phyloP scores from a whole-genome alignment of 1,140 invertebrate species.

The Drosophila orena region DNA sequence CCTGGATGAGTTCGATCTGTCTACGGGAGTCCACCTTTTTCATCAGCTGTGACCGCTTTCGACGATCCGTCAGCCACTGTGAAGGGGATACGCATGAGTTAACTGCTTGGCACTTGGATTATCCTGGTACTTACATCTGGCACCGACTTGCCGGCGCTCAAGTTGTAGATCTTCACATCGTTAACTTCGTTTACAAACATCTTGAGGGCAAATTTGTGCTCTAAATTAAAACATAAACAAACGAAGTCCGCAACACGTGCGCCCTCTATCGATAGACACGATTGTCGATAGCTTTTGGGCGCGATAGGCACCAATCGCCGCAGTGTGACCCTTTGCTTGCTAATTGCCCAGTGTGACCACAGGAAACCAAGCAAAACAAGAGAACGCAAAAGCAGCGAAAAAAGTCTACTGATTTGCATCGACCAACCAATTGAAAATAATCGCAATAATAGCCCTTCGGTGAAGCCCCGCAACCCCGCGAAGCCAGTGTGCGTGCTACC shows the following conservation, averaged over 20 bases:
- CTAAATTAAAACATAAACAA: slow-evolving; percentile 63
- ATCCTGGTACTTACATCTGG: slow-evolving; percentile 92
- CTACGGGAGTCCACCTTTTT: slow-evolving; percentile 96
- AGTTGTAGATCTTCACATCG: slow-evolving; percentile 99
- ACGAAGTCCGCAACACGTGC: slow-evolving; percentile 55
- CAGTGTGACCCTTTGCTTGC: background rate
- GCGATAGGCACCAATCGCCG: background rate
- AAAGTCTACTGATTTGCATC: slow-evolving; percentile 15
- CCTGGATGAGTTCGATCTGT: slow-evolving; percentile 98
- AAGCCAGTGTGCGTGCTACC: slow-evolving; percentile 5
- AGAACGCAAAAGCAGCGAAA: slow-evolving; percentile 30
- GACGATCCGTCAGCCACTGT: slow-evolving; percentile 97
- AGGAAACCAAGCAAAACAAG: slow-evolving; percentile 21
- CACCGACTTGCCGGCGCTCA: slow-evolving; percentile 97
- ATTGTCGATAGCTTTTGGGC: background rate
- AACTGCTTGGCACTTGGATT: slow-evolving; percentile 67
- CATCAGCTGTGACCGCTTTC: slow-evolving; percentile 93
- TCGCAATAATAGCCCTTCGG: slow-evolving; percentile 1
- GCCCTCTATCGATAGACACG: background rate
- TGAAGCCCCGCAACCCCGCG: background rate
- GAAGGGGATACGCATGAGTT: background rate
- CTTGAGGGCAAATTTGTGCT: slow-evolving; percentile 41
- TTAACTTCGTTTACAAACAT: slow-evolving; percentile 95
- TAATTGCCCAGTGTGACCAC: slow-evolving; percentile 3
- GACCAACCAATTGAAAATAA: slow-evolving; percentile 21